phyloP scores from a whole-genome alignment of 2,888 invertebrate genomes.

The Troides aeacus region DNA sequence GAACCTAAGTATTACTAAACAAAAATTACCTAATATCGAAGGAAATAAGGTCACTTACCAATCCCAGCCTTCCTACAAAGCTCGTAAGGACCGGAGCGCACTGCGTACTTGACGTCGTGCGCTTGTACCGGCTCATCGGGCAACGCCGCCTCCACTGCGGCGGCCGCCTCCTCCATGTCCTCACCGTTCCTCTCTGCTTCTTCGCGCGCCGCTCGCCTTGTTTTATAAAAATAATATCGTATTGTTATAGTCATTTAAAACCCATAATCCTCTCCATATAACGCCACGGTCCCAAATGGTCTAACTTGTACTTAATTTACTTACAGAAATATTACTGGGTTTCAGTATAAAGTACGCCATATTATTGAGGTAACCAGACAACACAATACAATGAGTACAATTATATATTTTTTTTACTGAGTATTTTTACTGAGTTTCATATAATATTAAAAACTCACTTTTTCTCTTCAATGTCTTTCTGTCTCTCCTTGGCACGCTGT shows the following conservation, averaged over 20 bases:
- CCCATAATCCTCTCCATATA: too few species aligned
- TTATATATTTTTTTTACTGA: too few species aligned
- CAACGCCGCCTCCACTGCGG: constrained; percentile 74
- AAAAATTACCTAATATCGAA: too few species aligned
- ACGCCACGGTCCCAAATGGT: too few species aligned
- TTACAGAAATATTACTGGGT: too few species aligned
- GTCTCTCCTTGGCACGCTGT: constrained; percentile 83
- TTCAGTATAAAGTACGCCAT: too few species aligned
- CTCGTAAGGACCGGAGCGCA: constrained; percentile 92
- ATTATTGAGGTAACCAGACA: too few species aligned
- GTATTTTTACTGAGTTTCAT: too few species aligned
- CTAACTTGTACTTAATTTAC: too few species aligned
- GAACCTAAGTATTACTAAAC: too few species aligned
- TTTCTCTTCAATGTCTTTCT: constrained; percentile 79
- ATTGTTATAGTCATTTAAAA: too few species aligned
- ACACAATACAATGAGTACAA: too few species aligned
- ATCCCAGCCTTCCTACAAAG: constrained; percentile 92
- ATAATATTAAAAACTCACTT: constrained; percentile 49
- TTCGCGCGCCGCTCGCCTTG: constrained; percentile 64
- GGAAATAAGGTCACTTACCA: constrained; percentile 58
- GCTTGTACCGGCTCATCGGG: constrained; percentile 80
- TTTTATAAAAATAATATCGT: neutral
- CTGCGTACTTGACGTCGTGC: constrained; percentile 89
- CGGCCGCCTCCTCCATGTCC: constrained; percentile 82
- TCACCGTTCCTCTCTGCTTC: constrained; percentile 82